A percentile compares a stretch with the other conserved stretches of the same genome.
Evolutionary conservation across 2,113 vertebrate species (phyloP).

Genomic region (Carassius carassius): DNA sequence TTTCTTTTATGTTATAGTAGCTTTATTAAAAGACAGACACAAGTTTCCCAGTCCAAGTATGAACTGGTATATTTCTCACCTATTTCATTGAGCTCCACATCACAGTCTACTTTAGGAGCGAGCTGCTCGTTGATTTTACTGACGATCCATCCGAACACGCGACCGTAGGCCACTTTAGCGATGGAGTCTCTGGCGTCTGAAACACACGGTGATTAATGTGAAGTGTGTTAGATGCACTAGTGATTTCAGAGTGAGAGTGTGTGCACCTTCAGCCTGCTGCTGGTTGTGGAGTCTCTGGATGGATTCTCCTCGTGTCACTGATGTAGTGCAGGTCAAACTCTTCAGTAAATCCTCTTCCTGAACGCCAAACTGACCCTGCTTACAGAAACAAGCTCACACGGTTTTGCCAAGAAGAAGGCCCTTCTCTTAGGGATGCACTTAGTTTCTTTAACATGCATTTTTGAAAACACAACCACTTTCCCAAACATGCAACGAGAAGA

Average conservation of each 20-base stretch:
- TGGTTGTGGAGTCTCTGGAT: conserved; percentile 76
- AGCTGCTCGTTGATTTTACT: conserved; percentile 78
- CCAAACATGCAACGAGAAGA: neutral
- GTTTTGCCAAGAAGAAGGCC: neutral
- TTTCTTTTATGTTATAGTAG: too few relatives aligned
- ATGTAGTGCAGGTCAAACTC: conserved; percentile 73
- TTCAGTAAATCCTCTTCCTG: conserved; percentile 75
- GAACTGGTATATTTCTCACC: conserved; percentile 58
- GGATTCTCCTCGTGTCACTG: conserved; percentile 74
- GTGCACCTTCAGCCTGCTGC: conserved; percentile 78
- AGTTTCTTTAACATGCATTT: neutral
- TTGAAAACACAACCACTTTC: neutral
- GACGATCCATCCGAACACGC: conserved; percentile 80
- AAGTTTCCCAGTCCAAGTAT: neutral
- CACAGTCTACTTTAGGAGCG: conserved; percentile 64
- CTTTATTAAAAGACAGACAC: too few relatives aligned
- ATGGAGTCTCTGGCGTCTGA: conserved; percentile 80
- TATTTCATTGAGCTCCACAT: conserved; percentile 72
- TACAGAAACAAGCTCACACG: neutral
- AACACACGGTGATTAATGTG: neutral
- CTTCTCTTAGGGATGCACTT: neutral
- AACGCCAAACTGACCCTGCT: conserved; percentile 79
- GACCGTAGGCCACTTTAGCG: conserved; percentile 73
- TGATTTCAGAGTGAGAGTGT: neutral
- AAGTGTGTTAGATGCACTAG: neutral